phyloP scores from a whole-genome alignment of 53 echinoderm and acorn worm genomes.

The Echinarachnius parma region DNA sequence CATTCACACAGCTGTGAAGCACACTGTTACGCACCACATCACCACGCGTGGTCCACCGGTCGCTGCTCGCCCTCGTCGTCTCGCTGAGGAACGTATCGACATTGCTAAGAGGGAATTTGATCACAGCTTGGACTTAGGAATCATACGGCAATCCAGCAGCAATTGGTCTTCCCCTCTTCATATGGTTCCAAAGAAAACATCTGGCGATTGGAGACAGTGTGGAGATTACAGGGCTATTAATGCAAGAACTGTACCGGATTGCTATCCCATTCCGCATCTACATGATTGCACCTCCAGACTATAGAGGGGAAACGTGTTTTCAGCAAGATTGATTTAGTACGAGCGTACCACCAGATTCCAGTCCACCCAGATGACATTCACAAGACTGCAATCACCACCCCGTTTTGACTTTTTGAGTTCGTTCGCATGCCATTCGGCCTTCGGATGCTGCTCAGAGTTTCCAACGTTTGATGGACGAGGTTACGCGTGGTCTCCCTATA shows the following conservation, averaged over 20 bases:
- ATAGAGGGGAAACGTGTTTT: constrained; percentile 23
- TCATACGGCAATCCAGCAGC: constrained; percentile 17
- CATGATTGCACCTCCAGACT: too few relatives aligned
- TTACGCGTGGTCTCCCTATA: too few relatives aligned
- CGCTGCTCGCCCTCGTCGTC: background rate
- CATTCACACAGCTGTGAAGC: too few relatives aligned
- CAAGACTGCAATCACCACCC: constrained; percentile 43
- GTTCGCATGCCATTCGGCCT: background rate
- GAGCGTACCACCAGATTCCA: too few relatives aligned
- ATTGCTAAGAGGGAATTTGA: constrained; percentile 9
- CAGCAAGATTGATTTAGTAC: constrained; percentile 38
- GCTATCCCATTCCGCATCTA: constrained; percentile 29
- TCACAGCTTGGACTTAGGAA: constrained; percentile 11
- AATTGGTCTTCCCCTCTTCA: constrained; percentile 39
- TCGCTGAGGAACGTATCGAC: constrained; percentile 4
- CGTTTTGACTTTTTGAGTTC: background rate
- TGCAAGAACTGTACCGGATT: constrained; percentile 25
- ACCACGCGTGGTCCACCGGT: constrained; percentile 22
- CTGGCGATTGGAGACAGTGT: constrained; percentile 38
- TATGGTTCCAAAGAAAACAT: constrained; percentile 40
- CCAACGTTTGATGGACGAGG: too few relatives aligned
- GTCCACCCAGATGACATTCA: constrained; percentile 30
- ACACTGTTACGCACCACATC: too few relatives aligned
- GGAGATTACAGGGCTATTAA: constrained; percentile 35
- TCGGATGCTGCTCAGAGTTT: too few relatives aligned